phyloP scores from a whole-genome alignment of 2,113 vertebrate species.

The Hylia prasina region DNA sequence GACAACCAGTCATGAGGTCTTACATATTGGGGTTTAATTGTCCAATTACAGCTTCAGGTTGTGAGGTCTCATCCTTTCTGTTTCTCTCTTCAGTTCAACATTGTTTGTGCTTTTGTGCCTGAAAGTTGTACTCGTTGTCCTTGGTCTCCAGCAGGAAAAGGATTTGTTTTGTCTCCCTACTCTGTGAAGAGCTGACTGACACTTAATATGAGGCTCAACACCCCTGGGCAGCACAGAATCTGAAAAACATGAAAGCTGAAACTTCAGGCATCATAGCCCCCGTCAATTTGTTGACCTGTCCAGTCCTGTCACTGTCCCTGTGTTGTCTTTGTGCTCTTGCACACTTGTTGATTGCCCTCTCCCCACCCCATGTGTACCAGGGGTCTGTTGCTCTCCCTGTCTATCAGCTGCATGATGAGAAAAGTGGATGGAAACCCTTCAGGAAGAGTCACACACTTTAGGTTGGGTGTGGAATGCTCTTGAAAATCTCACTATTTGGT shows the following conservation, averaged over 20 bases:
- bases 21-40: not conserved
- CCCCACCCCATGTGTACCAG: fast-evolving
- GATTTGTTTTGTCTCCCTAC: not conserved
- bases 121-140: not conserved
- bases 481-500: not conserved
- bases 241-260: not conserved
- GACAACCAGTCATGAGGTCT: fast-evolving
- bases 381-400: not conserved
- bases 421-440: not conserved
- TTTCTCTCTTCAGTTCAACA: not conserved
- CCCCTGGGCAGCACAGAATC: not conserved
- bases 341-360: fast-evolving
- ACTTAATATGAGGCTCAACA: not conserved
- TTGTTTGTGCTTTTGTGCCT: not conserved
- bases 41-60: not conserved
- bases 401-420: not conserved
- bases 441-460: not conserved
- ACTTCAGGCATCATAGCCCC: not conserved
- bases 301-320: not conserved
- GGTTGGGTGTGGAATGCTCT: not conserved
- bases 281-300: fast-evolving
- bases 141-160: not conserved
- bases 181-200: not conserved
- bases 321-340: not conserved
- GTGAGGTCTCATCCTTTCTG: not conserved